Base-by-base conservation (phyloP, 1,140 invertebrate species). In the Drosophila baimaii region DNA sequence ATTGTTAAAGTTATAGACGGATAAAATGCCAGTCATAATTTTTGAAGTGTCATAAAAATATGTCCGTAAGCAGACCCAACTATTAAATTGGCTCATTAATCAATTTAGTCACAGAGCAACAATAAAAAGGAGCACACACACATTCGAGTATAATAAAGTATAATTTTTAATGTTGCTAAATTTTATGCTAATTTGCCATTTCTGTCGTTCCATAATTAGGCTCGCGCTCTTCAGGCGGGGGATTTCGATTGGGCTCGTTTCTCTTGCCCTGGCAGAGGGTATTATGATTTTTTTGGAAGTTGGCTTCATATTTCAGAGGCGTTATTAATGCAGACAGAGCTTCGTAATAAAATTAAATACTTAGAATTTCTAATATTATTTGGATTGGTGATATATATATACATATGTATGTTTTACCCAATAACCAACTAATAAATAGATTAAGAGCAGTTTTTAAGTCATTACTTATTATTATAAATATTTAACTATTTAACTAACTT, bases 161-260 rank as follows among this genome's bases (percentile, higher is more conserved):
- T 79, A 74, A 78, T 66, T 70, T 81, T 86, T 77, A 79, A 83
- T 82, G 82, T 77, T 88, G 79, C 82, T 88, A 86, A 88, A 59
- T 79, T 82, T 88, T 86, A 86, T 86, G 82, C 63, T 86, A 86
- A 86, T 86, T 86, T 86, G 83, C 82, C 84, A 79, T 86, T 83
- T 77, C 37, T 55, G 82, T 66, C 52, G 56, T 70, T 77, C 71
- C 83, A 83, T 86, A 88, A 86, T 88, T 83, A 86, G 79, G 43
- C 52, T 23, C 66, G 52, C 47, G 66, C 59, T 58, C 58, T 56
- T n/a, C 64, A 44, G 59, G 46, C 31, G 39, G 58, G 61, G 52
- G 49, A 54, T 35, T 63, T 13, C 56, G 29, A 49, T 58, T 52
- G 29, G 31, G 17, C 27, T 58, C 8, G 25, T 5, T 54, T n/a